Evolutionary conservation across 2,113 vertebrate species (phyloP).

Genomic region (Cromileptes altivelis): DNA sequence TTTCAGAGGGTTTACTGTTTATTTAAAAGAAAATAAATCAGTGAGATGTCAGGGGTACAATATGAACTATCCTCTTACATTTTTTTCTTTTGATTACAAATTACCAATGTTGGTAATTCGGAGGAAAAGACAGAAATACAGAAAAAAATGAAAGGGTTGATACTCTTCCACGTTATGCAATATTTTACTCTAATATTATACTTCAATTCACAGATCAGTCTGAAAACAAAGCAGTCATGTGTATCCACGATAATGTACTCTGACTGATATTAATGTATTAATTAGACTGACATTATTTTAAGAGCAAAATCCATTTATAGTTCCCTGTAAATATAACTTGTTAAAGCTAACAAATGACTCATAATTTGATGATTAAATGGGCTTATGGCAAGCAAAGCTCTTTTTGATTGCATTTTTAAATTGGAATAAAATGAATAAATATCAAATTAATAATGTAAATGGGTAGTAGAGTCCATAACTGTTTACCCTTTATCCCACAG

Average conservation of each 20-base stretch:
- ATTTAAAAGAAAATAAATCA: not conserved
- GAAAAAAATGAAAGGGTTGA: not conserved
- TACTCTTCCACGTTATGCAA: not conserved
- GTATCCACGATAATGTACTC: not conserved
- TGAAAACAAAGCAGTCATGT: not conserved
- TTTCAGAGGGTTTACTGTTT: not conserved
- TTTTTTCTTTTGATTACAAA: not conserved
- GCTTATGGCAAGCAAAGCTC: not conserved
- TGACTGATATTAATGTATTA: not conserved
- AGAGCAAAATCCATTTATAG: not conserved
- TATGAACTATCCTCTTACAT: not conserved
- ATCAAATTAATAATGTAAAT: not conserved
- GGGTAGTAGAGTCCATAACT: not conserved
- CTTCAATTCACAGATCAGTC: not conserved
- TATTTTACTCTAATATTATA: not conserved
- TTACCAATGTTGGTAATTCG: not conserved
- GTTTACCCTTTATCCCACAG: not conserved
- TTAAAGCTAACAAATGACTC: not conserved
- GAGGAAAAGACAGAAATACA: not conserved
- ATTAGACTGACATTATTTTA: not conserved
- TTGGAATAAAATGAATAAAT: not conserved
- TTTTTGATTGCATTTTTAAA: not conserved
- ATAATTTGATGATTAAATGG: slow-evolving; percentile 4
- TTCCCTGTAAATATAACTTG: slow-evolving; percentile 2
- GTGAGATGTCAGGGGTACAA: not conserved